Base-by-base conservation (phyloP, 37 sponge, comb jelly and placozoan species). In the Bolinopsis microptera region DNA sequence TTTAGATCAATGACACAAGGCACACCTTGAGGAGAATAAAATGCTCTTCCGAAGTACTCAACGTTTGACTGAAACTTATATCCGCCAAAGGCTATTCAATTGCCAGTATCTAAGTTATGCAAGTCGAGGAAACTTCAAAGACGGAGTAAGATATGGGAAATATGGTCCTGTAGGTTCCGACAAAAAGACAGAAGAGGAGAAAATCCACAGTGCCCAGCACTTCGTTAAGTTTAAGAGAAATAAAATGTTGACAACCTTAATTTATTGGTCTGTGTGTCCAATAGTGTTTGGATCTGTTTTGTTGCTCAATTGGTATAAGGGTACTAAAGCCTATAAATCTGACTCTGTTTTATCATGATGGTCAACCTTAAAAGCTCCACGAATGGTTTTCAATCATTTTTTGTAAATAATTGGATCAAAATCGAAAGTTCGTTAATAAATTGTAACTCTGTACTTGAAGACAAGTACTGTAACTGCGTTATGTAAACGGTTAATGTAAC, bases 91-190 rank as follows among this genome's bases (percentile, higher is more conserved):
- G 13, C 13, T 5, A 13, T 5, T 48, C 61, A 18, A 48, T 48
- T 48, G 61, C 61, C 74, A 70, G 2, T 22, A 26, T 70, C 33
- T 77, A 32, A 32, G 80, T 5, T 77, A 77, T 77, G 80, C 80
- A 27, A 77, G 80, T 77, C 27, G 37, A 86, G 90, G 90, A 26
- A 37, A 86, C 35, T 86, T 86, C 30, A 86, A 40, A 41, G 90
- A 86, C 39, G 90, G 90, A 28, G 61, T 86, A 39, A 39, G 90
- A 41, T 86, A 86, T 25, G 90, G 90, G 61, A 86, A 86, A 27
- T 86, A 86, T 26, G 90, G 90, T n/a, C 90, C 90, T 39, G 90
- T 86, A 24, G 90, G 90, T 36, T 86, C 90, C 0, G 90, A 86
- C 36, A 86, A 86, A n/a, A 86, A 86, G 35, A 86, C 90, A 38